A percentile compares a stretch with the other conserved stretches of the same genome.
phyloP scores from a whole-genome alignment of 2,797 vertebrate genomes.

The Acipenser transmontanus region DNA sequence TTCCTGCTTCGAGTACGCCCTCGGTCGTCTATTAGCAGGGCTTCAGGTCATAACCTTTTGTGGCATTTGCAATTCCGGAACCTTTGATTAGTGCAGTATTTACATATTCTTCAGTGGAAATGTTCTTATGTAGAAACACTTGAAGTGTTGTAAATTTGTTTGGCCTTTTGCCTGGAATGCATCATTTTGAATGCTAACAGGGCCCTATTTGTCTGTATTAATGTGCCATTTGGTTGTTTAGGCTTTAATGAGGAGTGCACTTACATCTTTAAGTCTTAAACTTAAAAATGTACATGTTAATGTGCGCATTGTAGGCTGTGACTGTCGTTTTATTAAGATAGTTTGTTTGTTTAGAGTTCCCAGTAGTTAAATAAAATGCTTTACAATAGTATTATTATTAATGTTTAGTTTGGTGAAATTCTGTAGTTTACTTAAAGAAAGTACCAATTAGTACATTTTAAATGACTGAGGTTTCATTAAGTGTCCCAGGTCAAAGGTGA shows the following conservation, averaged over 20 bases:
- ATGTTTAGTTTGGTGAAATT: too few relatives aligned
- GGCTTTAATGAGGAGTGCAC: slow-evolving; percentile 9
- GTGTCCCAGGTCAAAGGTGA: too few relatives aligned
- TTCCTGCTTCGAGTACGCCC: slow-evolving; percentile 48
- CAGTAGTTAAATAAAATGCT: too few relatives aligned
- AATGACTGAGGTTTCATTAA: too few relatives aligned
- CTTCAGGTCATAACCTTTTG: slow-evolving; percentile 83
- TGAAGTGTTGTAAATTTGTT: slow-evolving; percentile 78
- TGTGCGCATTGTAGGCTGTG: background rate
- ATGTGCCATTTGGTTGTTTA: slow-evolving; percentile 36
- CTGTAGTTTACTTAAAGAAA: too few relatives aligned
- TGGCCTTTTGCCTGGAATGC: slow-evolving; percentile 82
- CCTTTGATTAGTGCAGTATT: slow-evolving; percentile 89
- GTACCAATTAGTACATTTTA: too few relatives aligned
- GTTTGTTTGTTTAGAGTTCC: too few relatives aligned
- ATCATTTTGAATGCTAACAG: slow-evolving; percentile 55
- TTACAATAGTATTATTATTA: too few relatives aligned
- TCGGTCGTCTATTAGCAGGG: slow-evolving; percentile 75
- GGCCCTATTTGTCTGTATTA: slow-evolving; percentile 57
- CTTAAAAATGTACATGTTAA: background rate
- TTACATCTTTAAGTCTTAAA: slow-evolving; percentile 3
- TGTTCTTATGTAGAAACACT: slow-evolving; percentile 67
- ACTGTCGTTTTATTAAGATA: background rate
- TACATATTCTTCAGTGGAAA: slow-evolving; percentile 81
- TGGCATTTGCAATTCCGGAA: slow-evolving; percentile 85